Conservation (phyloP, 2,113 vertebrate species). For the Gymnarchus niloticus region DNA sequence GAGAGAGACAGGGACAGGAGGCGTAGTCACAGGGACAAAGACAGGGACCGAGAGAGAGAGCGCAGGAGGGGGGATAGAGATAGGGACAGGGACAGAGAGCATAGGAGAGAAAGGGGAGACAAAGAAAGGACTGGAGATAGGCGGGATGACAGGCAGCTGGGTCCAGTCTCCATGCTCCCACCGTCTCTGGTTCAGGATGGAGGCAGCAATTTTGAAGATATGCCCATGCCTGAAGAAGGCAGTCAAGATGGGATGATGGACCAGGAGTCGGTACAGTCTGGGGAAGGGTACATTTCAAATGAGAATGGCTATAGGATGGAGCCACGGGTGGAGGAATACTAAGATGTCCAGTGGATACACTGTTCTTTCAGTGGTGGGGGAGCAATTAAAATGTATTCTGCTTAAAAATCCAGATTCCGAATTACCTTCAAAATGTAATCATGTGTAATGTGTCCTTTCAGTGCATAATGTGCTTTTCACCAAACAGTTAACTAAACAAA, state of each 20-base stretch:
- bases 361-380: background rate
- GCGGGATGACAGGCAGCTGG: conserved; percentile 57
- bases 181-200: conserved; percentile 57
- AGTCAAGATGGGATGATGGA: conserved; percentile 78
- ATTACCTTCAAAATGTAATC: background rate
- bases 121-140: conserved; percentile 64
- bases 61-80: conserved; percentile 55
- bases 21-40: conserved; percentile 43
- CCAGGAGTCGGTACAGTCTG: conserved; percentile 68
- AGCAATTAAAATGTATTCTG: background rate
- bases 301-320: conserved; percentile 88
- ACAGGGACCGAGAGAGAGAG: conserved; percentile 42
- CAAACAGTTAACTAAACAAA: background rate
- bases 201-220: conserved; percentile 55
- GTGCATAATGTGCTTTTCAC: background rate
- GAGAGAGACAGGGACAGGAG: conserved; percentile 41
- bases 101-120: conserved; percentile 62
- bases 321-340: conserved; percentile 68
- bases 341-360: conserved; percentile 20
- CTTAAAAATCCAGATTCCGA: conserved; percentile 1
- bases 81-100: conserved; percentile 62
- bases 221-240: conserved; percentile 59
- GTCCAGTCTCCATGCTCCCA: conserved; percentile 21
- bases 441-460: background rate
- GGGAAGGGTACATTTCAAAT: conserved; percentile 74